Evolutionary conservation across 2,888 invertebrate genomes (phyloP).

Genomic region (Megastigmus dorsalis): DNA sequence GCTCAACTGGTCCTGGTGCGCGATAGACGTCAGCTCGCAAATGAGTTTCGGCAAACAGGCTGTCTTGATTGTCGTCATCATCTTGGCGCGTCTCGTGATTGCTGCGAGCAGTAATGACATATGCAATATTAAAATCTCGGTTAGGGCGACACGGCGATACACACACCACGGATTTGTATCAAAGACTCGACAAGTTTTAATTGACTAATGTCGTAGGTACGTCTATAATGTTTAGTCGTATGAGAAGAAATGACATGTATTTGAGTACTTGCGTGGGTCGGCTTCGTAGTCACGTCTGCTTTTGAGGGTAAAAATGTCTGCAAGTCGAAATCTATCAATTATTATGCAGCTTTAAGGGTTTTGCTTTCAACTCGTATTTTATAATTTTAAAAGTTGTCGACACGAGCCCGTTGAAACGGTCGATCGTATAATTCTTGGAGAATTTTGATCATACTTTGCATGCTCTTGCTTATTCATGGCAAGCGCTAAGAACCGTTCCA

Average conservation of each 20-base stretch:
- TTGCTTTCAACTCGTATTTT: too few relatives aligned
- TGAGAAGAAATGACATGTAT: constrained; percentile 6
- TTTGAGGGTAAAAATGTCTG: constrained; percentile 37
- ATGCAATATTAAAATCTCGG: constrained; percentile 51
- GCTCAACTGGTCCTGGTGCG: constrained; percentile 78
- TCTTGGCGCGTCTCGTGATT: constrained; percentile 75
- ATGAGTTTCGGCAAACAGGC: constrained; percentile 81
- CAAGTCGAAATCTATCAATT: constrained; percentile 48
- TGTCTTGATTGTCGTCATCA: constrained; percentile 79
- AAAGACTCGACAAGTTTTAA: constrained; percentile 7
- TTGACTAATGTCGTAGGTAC: background rate
- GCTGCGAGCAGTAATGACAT: constrained; percentile 60
- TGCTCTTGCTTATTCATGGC: too few relatives aligned
- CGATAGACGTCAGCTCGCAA: constrained; percentile 80
- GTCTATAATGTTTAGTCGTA: too few relatives aligned
- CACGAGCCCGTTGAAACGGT: too few relatives aligned
- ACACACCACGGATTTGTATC: background rate
- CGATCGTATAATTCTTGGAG: too few relatives aligned
- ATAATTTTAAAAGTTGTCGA: too few relatives aligned
- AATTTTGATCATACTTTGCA: too few relatives aligned
- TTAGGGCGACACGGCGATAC: constrained; percentile 13
- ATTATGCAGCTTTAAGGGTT: too few relatives aligned
- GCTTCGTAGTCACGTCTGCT: constrained; percentile 43
- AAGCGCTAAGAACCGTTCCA: too few relatives aligned
- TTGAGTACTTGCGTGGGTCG: constrained; percentile 44